phyloP scores from a whole-genome alignment of 2,888 invertebrate species.

The Andrena dorsata region DNA sequence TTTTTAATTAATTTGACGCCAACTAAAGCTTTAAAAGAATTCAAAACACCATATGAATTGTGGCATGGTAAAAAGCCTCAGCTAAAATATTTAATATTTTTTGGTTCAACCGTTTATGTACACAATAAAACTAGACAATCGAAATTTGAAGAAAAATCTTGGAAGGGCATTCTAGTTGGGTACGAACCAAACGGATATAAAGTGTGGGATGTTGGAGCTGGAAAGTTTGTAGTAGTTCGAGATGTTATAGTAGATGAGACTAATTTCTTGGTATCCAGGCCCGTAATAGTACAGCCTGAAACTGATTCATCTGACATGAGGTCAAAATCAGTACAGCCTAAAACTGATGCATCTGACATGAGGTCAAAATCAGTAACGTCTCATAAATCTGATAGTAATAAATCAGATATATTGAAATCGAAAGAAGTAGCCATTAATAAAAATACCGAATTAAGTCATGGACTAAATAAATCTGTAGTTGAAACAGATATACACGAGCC shows the following conservation, averaged over 20 bases:
- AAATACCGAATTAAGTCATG: background rate
- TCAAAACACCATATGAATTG: conserved; percentile 3
- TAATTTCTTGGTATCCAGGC: conserved; percentile 14
- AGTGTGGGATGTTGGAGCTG: conserved; percentile 7
- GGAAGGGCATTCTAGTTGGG: conserved; percentile 9
- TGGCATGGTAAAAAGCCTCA: background rate
- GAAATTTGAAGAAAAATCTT: conserved; percentile 24
- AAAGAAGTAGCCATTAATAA: background rate
- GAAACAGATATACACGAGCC: background rate
- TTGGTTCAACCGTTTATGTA: conserved; percentile 19
- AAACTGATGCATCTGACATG: conserved; percentile 1
- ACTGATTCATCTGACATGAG: background rate
- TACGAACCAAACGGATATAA: conserved; percentile 26
- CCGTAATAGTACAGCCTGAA: background rate
- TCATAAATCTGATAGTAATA: no score
- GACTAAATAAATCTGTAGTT: background rate
- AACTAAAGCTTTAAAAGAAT: background rate
- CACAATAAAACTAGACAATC: conserved; percentile 13
- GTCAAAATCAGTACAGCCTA: conserved; percentile 15
- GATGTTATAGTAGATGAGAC: conserved; percentile 28
- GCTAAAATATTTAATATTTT: conserved; percentile 14
- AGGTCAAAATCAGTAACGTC: conserved; percentile 22
- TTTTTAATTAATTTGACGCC: background rate
- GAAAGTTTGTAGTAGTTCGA: conserved; percentile 18
- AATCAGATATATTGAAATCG: no score